These are phyloP conservation scores for Craniophora ligustri DNA, from an alignment of 2,888 invertebrate species.

Conservation along the genomic window DNA sequence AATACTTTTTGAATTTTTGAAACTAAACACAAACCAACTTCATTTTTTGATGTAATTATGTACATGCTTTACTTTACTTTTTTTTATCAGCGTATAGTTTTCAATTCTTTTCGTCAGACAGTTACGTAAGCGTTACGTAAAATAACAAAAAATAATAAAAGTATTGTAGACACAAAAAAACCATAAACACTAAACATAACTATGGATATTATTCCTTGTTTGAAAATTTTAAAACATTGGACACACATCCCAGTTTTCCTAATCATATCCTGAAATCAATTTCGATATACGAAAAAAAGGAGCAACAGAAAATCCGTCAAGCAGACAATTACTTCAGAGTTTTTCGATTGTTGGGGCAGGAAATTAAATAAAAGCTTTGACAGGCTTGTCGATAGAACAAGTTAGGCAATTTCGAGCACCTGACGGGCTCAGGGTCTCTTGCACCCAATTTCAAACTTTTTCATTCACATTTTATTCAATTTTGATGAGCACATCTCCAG, in stretches of 20 bases:
- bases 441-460: conserved; percentile 36
- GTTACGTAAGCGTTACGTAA: too few species aligned
- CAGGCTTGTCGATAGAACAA: conserved; percentile 40
- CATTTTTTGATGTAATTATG: too few species aligned
- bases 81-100: too few species aligned
- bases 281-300: conserved; percentile 12
- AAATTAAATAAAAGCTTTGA: conserved; percentile 50
- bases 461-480: conserved; percentile 34
- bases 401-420: conserved; percentile 47
- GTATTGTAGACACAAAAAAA: too few species aligned
- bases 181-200: too few species aligned
- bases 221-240: too few species aligned
- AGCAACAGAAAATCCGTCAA: conserved; percentile 25
- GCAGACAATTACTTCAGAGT: conserved; percentile 20
- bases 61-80: too few species aligned
- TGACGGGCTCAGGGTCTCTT: conserved; percentile 25
- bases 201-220: too few species aligned
- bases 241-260: neutral
- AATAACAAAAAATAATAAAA: too few species aligned
- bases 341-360: conserved; percentile 27
- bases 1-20: too few species aligned
- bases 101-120: too few species aligned
- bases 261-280: conserved; percentile 10
- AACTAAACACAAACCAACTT: too few species aligned
- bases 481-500: conserved; percentile 17